Evolutionary conservation across 2,888 invertebrate genomes (phyloP), one percentile per base, ranked within the genome.

Genomic region (Tuberolachnus salignus): DNA sequence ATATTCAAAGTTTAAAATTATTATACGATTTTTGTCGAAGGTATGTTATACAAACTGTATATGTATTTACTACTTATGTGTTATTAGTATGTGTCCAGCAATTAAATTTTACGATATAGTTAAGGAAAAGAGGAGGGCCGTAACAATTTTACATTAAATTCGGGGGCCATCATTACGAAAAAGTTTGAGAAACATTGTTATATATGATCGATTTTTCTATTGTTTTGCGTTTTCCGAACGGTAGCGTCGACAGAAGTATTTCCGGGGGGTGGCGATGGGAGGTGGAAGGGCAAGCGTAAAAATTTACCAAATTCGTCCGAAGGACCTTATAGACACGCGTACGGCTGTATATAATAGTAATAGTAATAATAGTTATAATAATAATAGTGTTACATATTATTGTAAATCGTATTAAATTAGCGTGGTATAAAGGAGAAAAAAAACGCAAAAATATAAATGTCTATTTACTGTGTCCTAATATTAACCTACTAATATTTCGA

Each of bases 231-330:
- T 51, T 34, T 49, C 19, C 51, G 21, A 73, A 11, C 34, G 34
- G n/a, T 34, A 34, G 34, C 34, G 6, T 4, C 6, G 6, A 6
- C 34, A 34, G 34, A 34, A 34, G 6, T 34, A 6, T 34, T 6
- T 34, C 3, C 34, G 34, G 34, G 3, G 34, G 34, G 6, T 34
- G 34, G 6, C 34, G 6, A 34, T 4, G 11, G 61, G 4, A 21
- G 34, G 34, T 1, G 42, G 53, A 53, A 4, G 26, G 2, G 13
- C 23, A 16, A 74, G 73, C 73, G 63, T 74, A 63, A 34, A 64
- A 53, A 74, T 74, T 21, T n/a, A 64, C 53, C 8, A 42, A 64
- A 74, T 63, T 64, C 63, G 53, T 64, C 23, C n/a, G 73, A 74
- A 74, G 73, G 73, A 53, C 73, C 26, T 59, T 8, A 14, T 16